Percentiles rank a stretch among this genome's conserved stretches.
Conservation (phyloP, 2,113 vertebrate genomes). For the Aleadryas rufinucha region DNA sequence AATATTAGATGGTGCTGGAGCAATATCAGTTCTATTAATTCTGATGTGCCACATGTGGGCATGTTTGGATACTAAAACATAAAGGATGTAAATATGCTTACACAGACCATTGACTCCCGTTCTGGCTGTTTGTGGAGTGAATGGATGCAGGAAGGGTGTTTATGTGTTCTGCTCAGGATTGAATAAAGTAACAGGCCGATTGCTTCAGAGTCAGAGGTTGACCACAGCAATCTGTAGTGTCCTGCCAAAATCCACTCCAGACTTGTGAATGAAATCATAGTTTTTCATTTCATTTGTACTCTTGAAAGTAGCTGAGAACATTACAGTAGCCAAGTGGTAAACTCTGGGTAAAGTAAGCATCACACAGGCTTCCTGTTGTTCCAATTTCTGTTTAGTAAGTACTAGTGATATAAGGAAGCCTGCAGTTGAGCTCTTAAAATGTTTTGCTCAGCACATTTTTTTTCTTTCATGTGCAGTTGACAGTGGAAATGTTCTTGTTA, state of each 20-base stretch:
- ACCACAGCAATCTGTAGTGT: neutral
- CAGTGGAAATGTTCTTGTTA: neutral
- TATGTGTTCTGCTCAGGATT: neutral
- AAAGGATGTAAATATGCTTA: neutral
- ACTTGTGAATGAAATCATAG: constrained; percentile 10
- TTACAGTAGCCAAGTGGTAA: constrained; percentile 27
- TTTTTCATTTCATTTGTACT: neutral
- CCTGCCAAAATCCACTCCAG: constrained; percentile 35
- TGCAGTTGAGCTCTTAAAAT: neutral
- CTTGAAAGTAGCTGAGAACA: neutral
- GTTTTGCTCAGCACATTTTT: neutral
- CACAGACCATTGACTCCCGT: neutral
- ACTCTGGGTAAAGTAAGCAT: neutral
- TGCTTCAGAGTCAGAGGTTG: neutral
- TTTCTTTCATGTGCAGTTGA: neutral
- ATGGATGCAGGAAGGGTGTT: neutral
- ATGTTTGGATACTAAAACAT: neutral
- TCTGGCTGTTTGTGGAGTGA: neutral
- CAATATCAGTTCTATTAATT: neutral
- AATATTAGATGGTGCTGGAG: neutral
- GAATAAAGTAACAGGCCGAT: neutral
- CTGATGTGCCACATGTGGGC: neutral
- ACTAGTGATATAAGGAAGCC: neutral
- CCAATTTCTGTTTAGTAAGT: neutral
- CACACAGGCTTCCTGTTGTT: neutral